Conservation (phyloP, 35 echinoderm and acorn worm genomes). For the Hemicentrotus pulcherrimus region DNA sequence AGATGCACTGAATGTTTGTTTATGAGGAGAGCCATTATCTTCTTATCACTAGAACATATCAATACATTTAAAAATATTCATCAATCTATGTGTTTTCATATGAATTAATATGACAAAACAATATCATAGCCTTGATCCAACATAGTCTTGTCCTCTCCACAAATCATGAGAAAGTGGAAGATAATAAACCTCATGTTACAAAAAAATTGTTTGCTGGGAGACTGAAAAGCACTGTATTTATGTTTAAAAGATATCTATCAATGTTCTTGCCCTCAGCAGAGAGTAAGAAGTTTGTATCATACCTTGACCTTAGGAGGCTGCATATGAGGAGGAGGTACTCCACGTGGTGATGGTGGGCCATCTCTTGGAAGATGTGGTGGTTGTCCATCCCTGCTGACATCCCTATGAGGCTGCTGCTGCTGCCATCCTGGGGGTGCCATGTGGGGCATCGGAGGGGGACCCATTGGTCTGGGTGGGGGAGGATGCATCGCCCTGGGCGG, state of each 20-base stretch:
- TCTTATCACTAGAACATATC: too few species aligned
- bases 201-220: too few species aligned
- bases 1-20: not conserved
- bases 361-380: conserved; percentile 15
- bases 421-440: conserved; percentile 47
- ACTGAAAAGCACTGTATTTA: too few species aligned
- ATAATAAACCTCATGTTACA: too few species aligned
- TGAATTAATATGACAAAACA: not conserved
- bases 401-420: not conserved
- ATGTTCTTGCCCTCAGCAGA: not conserved
- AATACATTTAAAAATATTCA: too few species aligned
- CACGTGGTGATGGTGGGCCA: not conserved
- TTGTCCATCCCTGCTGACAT: not conserved
- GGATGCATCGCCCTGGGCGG: conserved; percentile 26
- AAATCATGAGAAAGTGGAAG: too few species aligned
- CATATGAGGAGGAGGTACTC: conserved; percentile 50
- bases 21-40: not conserved
- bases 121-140: not conserved
- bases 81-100: too few species aligned
- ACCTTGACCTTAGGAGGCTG: conserved; percentile 47
- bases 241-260: too few species aligned
- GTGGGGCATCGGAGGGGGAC: conserved; percentile 42
- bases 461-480: conserved; percentile 39
- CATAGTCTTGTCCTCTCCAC: too few species aligned
- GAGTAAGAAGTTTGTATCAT: not conserved